Percentiles rank a stretch among this genome's conserved stretches.
These are phyloP conservation scores for Tanypteryx hageni DNA, from an alignment of 2,888 invertebrate species.

Conservation along the genomic window DNA sequence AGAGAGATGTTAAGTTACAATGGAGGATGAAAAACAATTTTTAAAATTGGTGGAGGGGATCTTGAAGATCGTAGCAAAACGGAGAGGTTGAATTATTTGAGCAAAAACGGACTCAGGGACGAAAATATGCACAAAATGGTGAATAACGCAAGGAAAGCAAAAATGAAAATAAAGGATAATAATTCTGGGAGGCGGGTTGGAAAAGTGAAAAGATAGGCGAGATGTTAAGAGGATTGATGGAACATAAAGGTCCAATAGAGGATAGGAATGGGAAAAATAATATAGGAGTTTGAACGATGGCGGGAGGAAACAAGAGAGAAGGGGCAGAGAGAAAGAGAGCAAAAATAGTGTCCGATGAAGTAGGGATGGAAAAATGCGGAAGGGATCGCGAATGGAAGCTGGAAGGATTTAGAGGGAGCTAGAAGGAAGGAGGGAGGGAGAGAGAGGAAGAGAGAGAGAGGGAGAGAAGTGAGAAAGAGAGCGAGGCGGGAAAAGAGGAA, in stretches of 20 bases:
- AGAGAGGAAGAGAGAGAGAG: not conserved
- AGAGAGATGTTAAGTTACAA: too few relatives aligned
- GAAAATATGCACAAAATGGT: not conserved
- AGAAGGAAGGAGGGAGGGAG: not conserved
- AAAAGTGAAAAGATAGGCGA: not conserved
- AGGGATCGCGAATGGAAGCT: not conserved
- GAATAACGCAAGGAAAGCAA: not conserved
- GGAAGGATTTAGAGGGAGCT: not conserved
- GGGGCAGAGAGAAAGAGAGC: not conserved
- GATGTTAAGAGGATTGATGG: not conserved
- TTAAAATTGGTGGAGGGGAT: too few relatives aligned
- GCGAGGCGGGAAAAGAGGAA: not conserved
- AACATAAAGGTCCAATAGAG: not conserved
- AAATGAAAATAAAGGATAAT: not conserved
- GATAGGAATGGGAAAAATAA: not conserved
- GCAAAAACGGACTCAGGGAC: too few relatives aligned
- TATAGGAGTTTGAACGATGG: not conserved
- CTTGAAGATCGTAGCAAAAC: too few relatives aligned
- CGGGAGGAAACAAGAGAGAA: not conserved
- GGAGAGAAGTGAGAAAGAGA: not conserved
- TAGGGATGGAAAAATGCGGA: not conserved
- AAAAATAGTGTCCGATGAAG: not conserved
- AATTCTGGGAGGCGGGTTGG: not conserved
- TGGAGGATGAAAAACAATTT: too few relatives aligned
- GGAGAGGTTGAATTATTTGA: too few relatives aligned